A percentile compares a stretch with the other conserved stretches of the same genome.
Conservation (phyloP, 2,888 invertebrate genomes). For the Parelbella ahira region DNA sequence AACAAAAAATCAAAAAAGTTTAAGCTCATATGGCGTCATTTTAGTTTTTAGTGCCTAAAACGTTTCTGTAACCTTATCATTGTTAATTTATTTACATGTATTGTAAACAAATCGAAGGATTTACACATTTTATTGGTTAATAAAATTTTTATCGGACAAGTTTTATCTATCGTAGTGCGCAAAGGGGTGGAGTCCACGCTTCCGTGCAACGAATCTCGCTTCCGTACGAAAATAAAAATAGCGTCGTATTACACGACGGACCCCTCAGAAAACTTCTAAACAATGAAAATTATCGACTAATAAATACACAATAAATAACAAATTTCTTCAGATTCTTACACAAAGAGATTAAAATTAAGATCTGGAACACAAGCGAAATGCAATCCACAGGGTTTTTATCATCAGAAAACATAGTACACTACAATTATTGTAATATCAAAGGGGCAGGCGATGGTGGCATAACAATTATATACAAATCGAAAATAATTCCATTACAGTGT, state of each 20-base stretch:
- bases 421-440: too few species aligned
- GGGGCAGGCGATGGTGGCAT: too few species aligned
- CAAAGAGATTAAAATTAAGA: constrained; percentile 40
- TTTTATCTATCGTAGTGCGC: constrained; percentile 10
- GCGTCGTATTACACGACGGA: constrained; percentile 9
- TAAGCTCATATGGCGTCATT: too few species aligned
- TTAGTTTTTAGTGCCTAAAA: too few species aligned
- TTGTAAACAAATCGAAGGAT: constrained; percentile 17
- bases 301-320: constrained; percentile 36
- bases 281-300: constrained; percentile 16
- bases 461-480: too few species aligned
- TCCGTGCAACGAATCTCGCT: not conserved
- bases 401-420: too few species aligned
- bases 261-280: constrained; percentile 6
- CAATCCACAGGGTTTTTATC: too few species aligned
- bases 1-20: too few species aligned
- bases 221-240: constrained; percentile 15
- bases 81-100: too few species aligned
- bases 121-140: too few species aligned
- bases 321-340: constrained; percentile 37
- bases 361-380: constrained; percentile 40
- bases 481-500: too few species aligned
- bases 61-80: too few species aligned
- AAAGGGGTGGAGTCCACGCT: not conserved
- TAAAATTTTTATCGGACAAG: not conserved